Evolutionary conservation across 2,888 invertebrate species (phyloP).

Genomic region (Apamea epomidion): DNA sequence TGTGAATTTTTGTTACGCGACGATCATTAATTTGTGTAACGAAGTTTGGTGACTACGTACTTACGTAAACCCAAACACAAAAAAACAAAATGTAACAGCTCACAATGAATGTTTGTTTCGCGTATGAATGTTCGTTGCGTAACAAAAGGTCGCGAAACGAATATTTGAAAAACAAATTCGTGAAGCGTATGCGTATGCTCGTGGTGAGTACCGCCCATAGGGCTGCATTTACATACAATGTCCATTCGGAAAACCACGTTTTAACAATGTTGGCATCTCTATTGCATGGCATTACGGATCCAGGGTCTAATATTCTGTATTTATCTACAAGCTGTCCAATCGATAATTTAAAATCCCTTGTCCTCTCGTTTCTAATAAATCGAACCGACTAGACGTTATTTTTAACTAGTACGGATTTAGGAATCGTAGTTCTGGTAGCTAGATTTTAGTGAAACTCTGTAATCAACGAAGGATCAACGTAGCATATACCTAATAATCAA

Average conservation of each 20-base stretch:
- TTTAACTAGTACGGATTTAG: slow-evolving; percentile 55
- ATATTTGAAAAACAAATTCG: neutral
- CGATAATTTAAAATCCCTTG: slow-evolving; percentile 11
- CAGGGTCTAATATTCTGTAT: neutral
- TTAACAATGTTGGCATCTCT: neutral
- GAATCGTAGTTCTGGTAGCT: slow-evolving; percentile 60
- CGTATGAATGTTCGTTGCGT: neutral
- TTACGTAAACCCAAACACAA: neutral
- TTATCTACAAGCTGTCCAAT: slow-evolving; percentile 9
- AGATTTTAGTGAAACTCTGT: slow-evolving; percentile 63
- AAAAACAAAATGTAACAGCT: neutral
- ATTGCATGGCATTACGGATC: neutral
- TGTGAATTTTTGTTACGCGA: neutral
- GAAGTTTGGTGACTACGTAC: neutral
- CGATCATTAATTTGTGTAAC: neutral
- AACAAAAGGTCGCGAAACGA: neutral
- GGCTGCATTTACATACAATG: neutral
- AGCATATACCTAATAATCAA: slow-evolving; percentile 34
- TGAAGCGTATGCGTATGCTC: neutral
- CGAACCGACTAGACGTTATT: slow-evolving; percentile 23
- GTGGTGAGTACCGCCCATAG: neutral
- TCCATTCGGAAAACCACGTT: neutral
- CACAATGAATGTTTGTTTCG: neutral
- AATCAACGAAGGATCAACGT: slow-evolving; percentile 65
- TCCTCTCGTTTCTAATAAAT: slow-evolving; percentile 11